Conservation (phyloP, 2,888 invertebrate species). For the Macrostomum cliftonense region DNA sequence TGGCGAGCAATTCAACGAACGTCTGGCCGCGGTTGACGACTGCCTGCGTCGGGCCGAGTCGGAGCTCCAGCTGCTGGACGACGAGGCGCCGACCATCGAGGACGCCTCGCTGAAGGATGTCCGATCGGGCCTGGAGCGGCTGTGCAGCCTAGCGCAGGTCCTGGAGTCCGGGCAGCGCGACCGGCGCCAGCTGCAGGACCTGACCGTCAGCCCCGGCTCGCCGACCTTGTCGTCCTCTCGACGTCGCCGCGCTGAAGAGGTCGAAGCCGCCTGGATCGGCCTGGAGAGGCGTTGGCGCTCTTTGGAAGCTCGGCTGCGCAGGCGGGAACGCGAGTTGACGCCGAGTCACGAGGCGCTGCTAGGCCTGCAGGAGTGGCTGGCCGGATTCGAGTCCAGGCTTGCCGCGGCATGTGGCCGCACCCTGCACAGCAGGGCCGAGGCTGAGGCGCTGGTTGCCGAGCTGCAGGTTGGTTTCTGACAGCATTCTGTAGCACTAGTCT, state of each 20-base stretch:
- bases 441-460: conserved; percentile 24
- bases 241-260: conserved; percentile 17
- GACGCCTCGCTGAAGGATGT: conserved; percentile 25
- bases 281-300: conserved; percentile 22
- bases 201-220: too few relatives aligned
- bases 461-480: conserved; percentile 21
- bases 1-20: too few relatives aligned
- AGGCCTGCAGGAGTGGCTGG: conserved; percentile 27
- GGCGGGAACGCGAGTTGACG: conserved; percentile 31
- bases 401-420: conserved; percentile 18
- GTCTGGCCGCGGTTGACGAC: too few relatives aligned
- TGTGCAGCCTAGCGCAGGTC: conserved; percentile 16
- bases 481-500: too few relatives aligned
- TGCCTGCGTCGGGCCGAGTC: too few relatives aligned
- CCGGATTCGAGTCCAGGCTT: conserved; percentile 20
- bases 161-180: too few relatives aligned
- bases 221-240: conserved; percentile 13
- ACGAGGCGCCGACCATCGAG: conserved; percentile 14
- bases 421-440: conserved; percentile 21
- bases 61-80: too few relatives aligned
- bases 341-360: conserved; percentile 29
- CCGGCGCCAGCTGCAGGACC: too few relatives aligned
- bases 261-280: conserved; percentile 25
- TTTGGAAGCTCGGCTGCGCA: conserved; percentile 25
- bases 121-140: conserved; percentile 18